phyloP scores from a whole-genome alignment of 2,113 vertebrate species.

The Rattus rattus region DNA sequence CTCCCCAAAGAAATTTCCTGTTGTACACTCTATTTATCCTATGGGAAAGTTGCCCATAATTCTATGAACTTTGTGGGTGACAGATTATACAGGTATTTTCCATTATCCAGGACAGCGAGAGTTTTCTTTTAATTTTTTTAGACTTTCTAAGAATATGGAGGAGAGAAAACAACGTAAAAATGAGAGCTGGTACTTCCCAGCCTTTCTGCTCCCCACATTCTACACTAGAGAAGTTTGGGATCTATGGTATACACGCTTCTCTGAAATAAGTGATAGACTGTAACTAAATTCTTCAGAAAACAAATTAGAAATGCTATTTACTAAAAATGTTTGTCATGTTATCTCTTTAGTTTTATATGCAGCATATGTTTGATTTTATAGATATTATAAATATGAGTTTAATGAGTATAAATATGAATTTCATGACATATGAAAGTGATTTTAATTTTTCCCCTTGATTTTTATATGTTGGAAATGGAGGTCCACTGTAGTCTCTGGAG shows the following conservation, averaged over 20 bases:
- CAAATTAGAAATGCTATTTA: background rate
- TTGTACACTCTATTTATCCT: background rate
- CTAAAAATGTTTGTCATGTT: background rate
- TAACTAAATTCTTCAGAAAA: background rate
- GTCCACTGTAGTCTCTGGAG: accelerated
- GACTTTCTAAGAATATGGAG: background rate
- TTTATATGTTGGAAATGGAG: background rate
- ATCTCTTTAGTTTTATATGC: background rate
- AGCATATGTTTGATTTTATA: background rate
- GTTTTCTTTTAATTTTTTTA: background rate
- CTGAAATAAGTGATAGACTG: background rate
- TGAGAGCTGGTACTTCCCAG: background rate
- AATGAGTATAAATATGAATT: background rate
- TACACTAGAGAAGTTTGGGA: background rate
- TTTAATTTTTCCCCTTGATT: background rate
- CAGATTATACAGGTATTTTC: background rate
- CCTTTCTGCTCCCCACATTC: background rate
- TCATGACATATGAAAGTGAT: background rate
- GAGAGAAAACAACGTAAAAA: background rate
- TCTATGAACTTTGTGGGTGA: background rate
- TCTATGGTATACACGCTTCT: background rate
- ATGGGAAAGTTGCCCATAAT: background rate
- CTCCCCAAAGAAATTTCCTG: background rate
- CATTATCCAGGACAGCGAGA: background rate
- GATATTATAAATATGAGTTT: background rate